phyloP scores from a whole-genome alignment of 1,140 invertebrate species.

The Cydia amplana region DNA sequence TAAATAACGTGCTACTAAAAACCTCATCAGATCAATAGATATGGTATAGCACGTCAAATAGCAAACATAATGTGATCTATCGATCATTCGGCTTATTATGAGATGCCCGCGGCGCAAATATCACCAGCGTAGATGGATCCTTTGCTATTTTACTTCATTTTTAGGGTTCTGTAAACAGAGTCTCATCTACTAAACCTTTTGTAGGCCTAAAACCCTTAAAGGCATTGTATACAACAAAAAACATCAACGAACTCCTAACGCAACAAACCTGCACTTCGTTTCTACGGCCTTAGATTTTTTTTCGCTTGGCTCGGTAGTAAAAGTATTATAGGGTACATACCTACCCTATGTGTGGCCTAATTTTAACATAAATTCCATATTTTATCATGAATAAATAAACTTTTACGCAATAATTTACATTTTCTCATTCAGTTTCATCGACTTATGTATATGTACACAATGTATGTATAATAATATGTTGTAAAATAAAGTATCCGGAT shows the following conservation, averaged over 20 bases:
- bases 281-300: no score
- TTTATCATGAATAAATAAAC: no score
- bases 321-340: no score
- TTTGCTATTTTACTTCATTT: not conserved
- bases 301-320: no score
- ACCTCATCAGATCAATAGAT: not conserved
- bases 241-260: no score
- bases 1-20: not conserved
- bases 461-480: no score
- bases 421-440: no score
- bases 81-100: not conserved
- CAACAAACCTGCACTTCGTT: no score
- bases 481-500: not conserved
- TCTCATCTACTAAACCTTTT: not conserved
- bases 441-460: no score
- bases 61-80: conserved; percentile 16
- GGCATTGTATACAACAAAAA: not conserved
- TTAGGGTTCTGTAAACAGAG: not conserved
- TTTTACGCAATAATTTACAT: no score
- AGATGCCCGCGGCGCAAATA: conserved; percentile 2
- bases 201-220: not conserved
- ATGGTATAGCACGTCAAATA: not conserved
- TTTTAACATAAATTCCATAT: no score
- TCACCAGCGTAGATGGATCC: not conserved
- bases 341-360: no score